These are phyloP conservation scores for Oreochromis spilurus DNA, from an alignment of 2,113 vertebrate genomes.

Conservation along the genomic window DNA sequence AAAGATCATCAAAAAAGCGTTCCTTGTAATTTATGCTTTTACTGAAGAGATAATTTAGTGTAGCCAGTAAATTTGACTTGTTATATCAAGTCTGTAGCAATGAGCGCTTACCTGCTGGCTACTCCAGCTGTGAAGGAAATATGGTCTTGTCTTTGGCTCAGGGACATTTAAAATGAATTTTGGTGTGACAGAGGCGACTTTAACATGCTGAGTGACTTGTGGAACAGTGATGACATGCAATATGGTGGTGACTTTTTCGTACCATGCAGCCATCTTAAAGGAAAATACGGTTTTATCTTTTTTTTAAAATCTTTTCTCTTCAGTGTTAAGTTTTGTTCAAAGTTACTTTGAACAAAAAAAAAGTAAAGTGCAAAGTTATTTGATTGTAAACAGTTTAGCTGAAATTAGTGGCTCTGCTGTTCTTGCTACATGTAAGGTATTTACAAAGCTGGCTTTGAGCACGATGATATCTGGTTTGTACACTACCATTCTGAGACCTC, in stretches of 20 bases:
- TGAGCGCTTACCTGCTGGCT: conserved; percentile 28
- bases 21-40: conserved; percentile 39
- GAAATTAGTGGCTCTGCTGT: neutral
- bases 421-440: neutral
- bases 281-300: neutral
- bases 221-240: neutral
- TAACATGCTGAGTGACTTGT: neutral
- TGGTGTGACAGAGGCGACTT: neutral
- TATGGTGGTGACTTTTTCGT: neutral
- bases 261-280: neutral
- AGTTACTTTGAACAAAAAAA: neutral
- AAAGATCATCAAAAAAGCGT: conserved; percentile 39
- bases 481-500: neutral
- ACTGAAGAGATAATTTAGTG: conserved; percentile 28
- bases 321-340: neutral
- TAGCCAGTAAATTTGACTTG: conserved; percentile 27
- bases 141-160: conserved; percentile 10
- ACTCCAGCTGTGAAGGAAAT: conserved; percentile 27
- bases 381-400: neutral
- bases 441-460: neutral
- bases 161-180: conserved; percentile 30
- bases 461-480: neutral
- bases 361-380: neutral
- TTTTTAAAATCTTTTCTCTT: neutral
- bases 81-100: conserved; percentile 8